Evolutionary conservation across 2,113 vertebrate species (phyloP), one percentile per base, ranked within the genome.

Genomic region (Pungitius pungitius): DNA sequence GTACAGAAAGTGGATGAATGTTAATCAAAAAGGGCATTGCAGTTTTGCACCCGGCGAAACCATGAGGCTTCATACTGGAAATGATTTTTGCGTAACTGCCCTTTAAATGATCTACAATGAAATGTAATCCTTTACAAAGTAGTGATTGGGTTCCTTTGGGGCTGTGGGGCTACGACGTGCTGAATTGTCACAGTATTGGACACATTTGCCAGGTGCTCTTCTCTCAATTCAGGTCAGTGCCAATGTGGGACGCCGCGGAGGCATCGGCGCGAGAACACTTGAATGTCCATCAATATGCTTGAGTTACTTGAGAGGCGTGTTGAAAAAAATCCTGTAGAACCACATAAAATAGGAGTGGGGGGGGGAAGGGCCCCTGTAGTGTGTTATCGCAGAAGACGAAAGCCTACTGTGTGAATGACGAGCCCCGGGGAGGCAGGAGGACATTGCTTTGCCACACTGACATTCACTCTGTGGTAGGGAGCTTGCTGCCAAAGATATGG

Each of bases 211-310:
- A 54, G 84, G 83, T 67, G 55, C 77, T 80, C 64, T n/a, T 58
- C 76, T 75, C 82, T 82, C 86, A 80, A 69, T 88, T 86, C 85
- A 85, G 87, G 87, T 87, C 91, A 85, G 56, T 17, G 70, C 79
- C 69, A 77, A 57, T 74, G 80, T 66, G 77, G 71, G 83, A 75
- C 24, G 10, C 55, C 18, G 56, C 45, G 60, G 69, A 72, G 40
- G 62, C 80, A 81, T 11, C 37, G 75, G 79, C 65, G 81, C 40
- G 37, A 78, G 60, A 84, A 86, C 64, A 49, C 79, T 66, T 76
- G 60, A 82, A 74, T 75, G 76, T 69, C 75, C 81, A 69, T 88
- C 80, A 86, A 73, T 78, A 75, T 82, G 80, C 70, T 78, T 76
- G 67, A 78, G 77, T 87, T 77, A 72, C 69, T 60, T 8, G 58